Base-by-base conservation (phyloP, 2,113 vertebrate genomes). In the Calonectris borealis region DNA sequence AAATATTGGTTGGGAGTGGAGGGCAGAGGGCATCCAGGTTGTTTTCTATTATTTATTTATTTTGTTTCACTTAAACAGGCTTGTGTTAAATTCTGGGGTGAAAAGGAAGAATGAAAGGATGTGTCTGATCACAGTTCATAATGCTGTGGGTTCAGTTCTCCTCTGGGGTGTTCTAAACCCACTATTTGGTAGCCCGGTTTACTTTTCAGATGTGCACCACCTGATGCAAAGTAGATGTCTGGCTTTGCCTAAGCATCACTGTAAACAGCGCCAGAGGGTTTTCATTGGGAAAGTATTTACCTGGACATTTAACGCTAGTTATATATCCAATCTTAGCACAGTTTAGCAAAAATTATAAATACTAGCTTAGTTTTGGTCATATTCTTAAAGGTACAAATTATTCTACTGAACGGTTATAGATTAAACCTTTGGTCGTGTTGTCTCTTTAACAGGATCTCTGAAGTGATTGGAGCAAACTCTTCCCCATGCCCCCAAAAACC, bases 1-100 rank as follows among this genome's bases (percentile, higher is more conserved):
- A 95, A 96, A 96, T 89, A 93, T 66, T 95, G 31, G 5, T 66
- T 93, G 38, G 26, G 46, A 84, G 40, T 25, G 14, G 46, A 94
- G 58, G 54, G 34, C 58, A 86, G 84, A 94, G 84, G 62, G 8
- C 54, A 58, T 54, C 34, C 58, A 48, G 46, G 75, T 42, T 87
- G 3, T 31, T 78, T 88, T 73, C 17, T 86, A 5, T 68, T 95
- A 36, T 88, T 81, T 90, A 66, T 46, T 69, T 83, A 51, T 55
- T 90, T 96, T 40, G 6, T 79, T 86, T 92, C 61, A n/a, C 13
- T 87, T 73, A 49, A 60, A 44, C 42, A 61, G 27, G 7, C 6
- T 7, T 54, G 2, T 62, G 26, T 60, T 36, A 71, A 27, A 1
- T 83, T 94, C 68, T 62, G 58, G 20, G 7, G 22, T 65, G 14